Evolutionary conservation across 2,113 vertebrate genomes (phyloP), one percentile per base, ranked within the genome.

Genomic region (Hoplias malabaricus): DNA sequence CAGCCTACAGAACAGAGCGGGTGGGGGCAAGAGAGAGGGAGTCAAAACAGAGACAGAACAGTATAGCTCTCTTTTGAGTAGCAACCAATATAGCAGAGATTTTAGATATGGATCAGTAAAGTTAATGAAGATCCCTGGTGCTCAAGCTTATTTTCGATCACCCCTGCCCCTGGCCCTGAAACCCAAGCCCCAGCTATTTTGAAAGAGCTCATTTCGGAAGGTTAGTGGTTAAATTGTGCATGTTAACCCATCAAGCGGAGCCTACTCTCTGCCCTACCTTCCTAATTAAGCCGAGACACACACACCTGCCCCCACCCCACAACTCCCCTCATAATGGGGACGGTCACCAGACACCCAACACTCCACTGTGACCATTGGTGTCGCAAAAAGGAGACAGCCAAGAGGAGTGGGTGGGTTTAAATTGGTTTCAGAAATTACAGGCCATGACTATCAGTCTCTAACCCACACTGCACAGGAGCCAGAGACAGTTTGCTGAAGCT

Each of bases 211-310:
- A 81, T 90, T 89, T 91, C 82, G 85, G 87, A 81, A 91, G 91
- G 91, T 92, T 91, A 92, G 90, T 89, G 87, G 89, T 92, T 93
- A 91, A 93, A 93, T 94, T 92, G 91, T 81, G 90, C 92, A 85
- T 92, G 91, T 90, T 89, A 90, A 83, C 80, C 89, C 83, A 87
- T 89, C 88, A 89, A 90, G 91, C 90, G 80, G 16, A 29, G 80
- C 86, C 80, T 65, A 72, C 85, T 75, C 84, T 72, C 86, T 81
- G 90, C 81, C 88, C 91, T 78, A 86, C 91, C 91, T 86, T 88
- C 82, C 91, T 92, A 88, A 94, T 94, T 91, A 95, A 92, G 88
- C 80, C 82, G 73, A 84, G 69, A 79, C 74, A 57, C 73, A 70
- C 46, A 19, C 54, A 29, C 33, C 25, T 16, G 66, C 50, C 69